Evolutionary conservation across 2,797 vertebrate species (phyloP), one percentile per base, ranked within the genome.

Genomic region (Hydrocynus forskahlii): DNA sequence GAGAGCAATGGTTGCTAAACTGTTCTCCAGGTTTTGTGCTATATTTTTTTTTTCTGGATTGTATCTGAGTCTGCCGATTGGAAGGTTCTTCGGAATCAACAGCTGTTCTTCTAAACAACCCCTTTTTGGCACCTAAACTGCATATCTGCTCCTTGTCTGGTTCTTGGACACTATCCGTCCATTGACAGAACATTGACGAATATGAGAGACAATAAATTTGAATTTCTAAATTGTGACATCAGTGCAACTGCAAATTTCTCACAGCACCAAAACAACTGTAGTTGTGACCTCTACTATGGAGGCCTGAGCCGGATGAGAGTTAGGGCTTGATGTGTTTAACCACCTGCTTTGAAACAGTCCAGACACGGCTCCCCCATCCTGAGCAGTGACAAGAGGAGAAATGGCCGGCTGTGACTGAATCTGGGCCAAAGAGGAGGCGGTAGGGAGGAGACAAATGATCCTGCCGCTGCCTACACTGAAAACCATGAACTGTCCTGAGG

Each of bases 341-440:
- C n/a, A 54, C 74, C 66, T 70, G 16, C 55, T 75, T 76, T 70
- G 71, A 80, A 84, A 75, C 87, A 89, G 90, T 89, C 84, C 76
- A 74, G 55, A 48, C 43, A 25, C 0, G 9, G 25, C 48, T 52
- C 40, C 38, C 40, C 35, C 13, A 66, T 48, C 67, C 48, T 29
- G 21, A 64, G 67, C 40, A 45, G 70, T 50, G 52, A 59, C 74
- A 68, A 55, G 9, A 50, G 63, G 82, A 74, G 52, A 67, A 72
- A 81, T 79, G 52, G 35, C 52, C 29, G 62, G 45, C 63, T n/a
- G n/a, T 59, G 57, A 62, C 74, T 79, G 74, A 78, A 81, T 81
- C 62, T 81, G 75, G 81, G 84, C 76, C 81, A 83, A 3, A 2
- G 4, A 63, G 38, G 35, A 64, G 77, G 83, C 78, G 52, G 81